Evolutionary conservation across 2,113 vertebrate species (phyloP).

Genomic region (Eudorcas thomsonii): DNA sequence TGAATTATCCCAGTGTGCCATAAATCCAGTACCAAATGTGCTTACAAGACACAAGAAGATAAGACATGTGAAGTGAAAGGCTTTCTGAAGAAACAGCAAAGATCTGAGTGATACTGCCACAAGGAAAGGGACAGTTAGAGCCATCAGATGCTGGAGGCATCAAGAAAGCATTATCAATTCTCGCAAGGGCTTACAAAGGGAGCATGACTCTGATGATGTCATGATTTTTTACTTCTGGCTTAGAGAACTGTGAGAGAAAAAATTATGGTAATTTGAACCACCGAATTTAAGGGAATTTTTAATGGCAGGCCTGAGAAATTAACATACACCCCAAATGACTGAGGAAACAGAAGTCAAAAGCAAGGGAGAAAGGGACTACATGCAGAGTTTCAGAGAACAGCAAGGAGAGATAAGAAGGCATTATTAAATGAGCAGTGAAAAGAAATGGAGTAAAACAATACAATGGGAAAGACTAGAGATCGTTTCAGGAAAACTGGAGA

Average conservation of each 20-base stretch:
- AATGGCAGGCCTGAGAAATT: neutral
- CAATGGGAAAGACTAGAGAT: neutral
- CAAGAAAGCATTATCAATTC: neutral
- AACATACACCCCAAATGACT: neutral
- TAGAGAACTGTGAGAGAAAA: neutral
- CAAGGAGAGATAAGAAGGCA: neutral
- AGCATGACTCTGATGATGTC: neutral
- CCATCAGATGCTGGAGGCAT: neutral
- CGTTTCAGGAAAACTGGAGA: neutral
- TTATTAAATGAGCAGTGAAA: neutral
- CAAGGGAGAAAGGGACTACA: neutral
- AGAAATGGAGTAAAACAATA: neutral
- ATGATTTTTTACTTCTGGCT: neutral
- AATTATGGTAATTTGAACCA: neutral
- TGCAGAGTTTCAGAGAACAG: neutral
- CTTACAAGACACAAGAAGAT: neutral
- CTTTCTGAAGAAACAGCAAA: neutral
- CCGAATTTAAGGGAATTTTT: neutral
- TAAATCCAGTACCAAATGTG: neutral
- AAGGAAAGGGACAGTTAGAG: neutral
- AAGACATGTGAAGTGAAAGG: neutral
- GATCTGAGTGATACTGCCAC: no score
- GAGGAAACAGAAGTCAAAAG: neutral
- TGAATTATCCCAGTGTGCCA: neutral
- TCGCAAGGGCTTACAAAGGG: accelerated